Evolutionary conservation across 2,113 vertebrate genomes (phyloP).

Genomic region (Pycnonotus jocosus): DNA sequence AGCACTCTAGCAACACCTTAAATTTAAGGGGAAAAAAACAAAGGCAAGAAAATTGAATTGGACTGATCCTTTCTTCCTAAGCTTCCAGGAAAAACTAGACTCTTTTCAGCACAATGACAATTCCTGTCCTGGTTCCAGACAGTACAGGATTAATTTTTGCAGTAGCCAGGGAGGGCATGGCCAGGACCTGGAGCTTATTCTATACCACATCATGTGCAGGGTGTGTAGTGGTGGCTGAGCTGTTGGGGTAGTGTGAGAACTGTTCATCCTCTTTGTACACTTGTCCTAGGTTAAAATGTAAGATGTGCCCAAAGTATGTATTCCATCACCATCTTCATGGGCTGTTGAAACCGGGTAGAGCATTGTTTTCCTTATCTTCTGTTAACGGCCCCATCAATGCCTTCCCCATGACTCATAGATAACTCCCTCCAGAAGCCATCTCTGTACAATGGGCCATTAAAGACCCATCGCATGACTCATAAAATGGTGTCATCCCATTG

Average conservation of each 20-base stretch:
- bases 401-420: too few species aligned
- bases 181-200: not conserved
- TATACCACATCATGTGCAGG: not conserved
- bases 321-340: too few species aligned
- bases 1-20: not conserved
- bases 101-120: not conserved
- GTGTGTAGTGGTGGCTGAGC: not conserved
- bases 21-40: not conserved
- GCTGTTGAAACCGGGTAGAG: too few species aligned
- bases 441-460: too few species aligned
- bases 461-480: too few species aligned
- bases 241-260: accelerated
- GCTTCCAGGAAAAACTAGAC: not conserved
- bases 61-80: not conserved
- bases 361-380: too few species aligned
- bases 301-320: too few species aligned
- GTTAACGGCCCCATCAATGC: too few species aligned
- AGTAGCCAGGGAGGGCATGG: not conserved
- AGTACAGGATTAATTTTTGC: not conserved
- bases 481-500: too few species aligned
- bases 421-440: too few species aligned
- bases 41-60: not conserved
- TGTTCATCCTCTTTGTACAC: not conserved
- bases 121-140: not conserved
- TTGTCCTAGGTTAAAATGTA: too few species aligned